These are phyloP conservation scores for Megamerina dolium DNA, from an alignment of 2,888 invertebrate genomes.

Conservation along the genomic window DNA sequence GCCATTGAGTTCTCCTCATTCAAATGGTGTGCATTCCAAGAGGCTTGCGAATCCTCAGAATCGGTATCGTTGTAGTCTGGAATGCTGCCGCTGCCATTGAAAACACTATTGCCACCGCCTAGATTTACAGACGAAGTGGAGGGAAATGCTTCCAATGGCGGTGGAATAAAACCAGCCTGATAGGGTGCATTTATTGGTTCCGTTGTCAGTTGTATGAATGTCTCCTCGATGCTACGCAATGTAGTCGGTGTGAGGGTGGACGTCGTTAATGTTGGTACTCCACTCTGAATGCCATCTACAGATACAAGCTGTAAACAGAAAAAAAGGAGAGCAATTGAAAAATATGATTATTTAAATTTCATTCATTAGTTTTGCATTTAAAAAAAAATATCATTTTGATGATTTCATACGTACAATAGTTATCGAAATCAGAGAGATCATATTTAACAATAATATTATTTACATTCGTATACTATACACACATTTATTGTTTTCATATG, in stretches of 20 bases:
- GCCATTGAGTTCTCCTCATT: conserved; percentile 43
- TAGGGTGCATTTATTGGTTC: conserved; percentile 69
- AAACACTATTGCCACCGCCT: conserved; percentile 5
- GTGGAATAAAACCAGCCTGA: conserved; percentile 92
- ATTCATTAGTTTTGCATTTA: no score
- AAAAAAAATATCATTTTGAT: no score
- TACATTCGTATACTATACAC: no score
- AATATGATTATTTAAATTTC: no score
- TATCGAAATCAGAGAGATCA: no score
- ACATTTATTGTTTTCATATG: no score
- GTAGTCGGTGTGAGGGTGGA: conserved; percentile 92
- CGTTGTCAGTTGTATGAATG: conserved; percentile 79
- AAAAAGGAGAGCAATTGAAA: neutral
- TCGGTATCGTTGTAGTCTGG: conserved; percentile 27
- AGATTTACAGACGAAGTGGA: conserved; percentile 22
- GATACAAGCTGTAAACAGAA: conserved; percentile 66
- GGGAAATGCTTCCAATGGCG: conserved; percentile 60
- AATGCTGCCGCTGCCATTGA: conserved; percentile 18
- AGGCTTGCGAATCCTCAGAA: conserved; percentile 42
- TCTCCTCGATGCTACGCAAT: conserved; percentile 84
- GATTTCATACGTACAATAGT: no score
- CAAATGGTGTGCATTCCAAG: conserved; percentile 39
- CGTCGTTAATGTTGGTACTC: conserved; percentile 88
- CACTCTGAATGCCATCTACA: conserved; percentile 79
- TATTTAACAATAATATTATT: no score